Evolutionary conservation across 2,113 vertebrate species (phyloP), one percentile per base, ranked within the genome.

Genomic region (Aspiorhynchus laticeps): DNA sequence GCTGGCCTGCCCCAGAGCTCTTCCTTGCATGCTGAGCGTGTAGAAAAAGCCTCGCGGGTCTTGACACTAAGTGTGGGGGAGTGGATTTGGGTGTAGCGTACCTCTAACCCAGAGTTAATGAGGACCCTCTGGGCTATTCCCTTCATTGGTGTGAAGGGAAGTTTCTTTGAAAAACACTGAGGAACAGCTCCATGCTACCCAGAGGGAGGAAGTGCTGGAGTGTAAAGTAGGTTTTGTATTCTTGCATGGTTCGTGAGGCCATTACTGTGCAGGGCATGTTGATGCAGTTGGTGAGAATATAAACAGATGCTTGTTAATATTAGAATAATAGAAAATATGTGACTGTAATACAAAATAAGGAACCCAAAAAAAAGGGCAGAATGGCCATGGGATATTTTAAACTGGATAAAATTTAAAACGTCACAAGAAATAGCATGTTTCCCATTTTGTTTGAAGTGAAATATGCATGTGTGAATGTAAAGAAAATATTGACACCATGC

Each of bases 81-180:
- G 63, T 83, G 19, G 81, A 71, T 77, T 85, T 74, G 80, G 84
- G 51, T 76, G 78, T 53, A 84, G 21, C 48, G 31, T 63, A 61
- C 76, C 43, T 87, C 59, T 88, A 86, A 86, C 87, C 89, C 76
- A 36, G 85, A 87, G 83, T 90, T 90, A 90, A 88, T 88, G 87
- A 88, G 85, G 21, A 59, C 85, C 82, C 83, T 90, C 83, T 74
- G 85, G 85, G 85, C 48, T 87, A 79, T 88, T 26, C 69, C 76
- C 28, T 69, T 88, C 75, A 84, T 59, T 84, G 69, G 65, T 84
- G 82, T 84, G 59, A 80, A 76, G 28, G 76, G 65, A 46, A 73
- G 17, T 71, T 79, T 59, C 76, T 82, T 67, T 56, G 8, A 56
- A 53, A 80, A 71, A 48, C 28, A 85, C 28, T 41, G 61, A 86